Evolutionary conservation across 2,888 invertebrate species (phyloP).

Genomic region (Chrysopilus asiliformis): DNA sequence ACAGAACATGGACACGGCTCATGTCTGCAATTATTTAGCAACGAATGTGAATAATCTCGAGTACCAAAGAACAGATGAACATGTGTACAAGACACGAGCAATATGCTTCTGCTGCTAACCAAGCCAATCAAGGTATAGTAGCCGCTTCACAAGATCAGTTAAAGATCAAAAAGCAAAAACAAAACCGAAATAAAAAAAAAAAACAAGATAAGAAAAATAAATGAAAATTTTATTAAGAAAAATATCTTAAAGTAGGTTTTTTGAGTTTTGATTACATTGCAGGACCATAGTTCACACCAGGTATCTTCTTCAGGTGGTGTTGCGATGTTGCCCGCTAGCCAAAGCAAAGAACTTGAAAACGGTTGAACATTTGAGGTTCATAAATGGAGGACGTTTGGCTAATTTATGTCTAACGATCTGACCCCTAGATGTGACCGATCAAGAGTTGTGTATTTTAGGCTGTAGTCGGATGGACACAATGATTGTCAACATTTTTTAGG

Average conservation of each 20-base stretch:
- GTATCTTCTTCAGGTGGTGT: neutral
- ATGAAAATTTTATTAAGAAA: too few relatives aligned
- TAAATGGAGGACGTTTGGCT: slow-evolving; percentile 3
- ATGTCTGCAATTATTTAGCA: slow-evolving; percentile 8
- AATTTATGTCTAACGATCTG: slow-evolving; percentile 7
- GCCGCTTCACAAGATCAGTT: too few relatives aligned
- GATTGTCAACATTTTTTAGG: too few relatives aligned
- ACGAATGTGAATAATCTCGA: too few relatives aligned
- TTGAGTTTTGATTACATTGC: neutral
- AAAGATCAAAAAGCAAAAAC: too few relatives aligned
- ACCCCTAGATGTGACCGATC: slow-evolving; percentile 6
- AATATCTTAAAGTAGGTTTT: too few relatives aligned
- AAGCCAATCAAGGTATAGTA: too few relatives aligned
- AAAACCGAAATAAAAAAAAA: too few relatives aligned
- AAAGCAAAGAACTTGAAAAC: neutral
- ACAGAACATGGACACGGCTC: slow-evolving; percentile 8
- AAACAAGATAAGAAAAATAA: too few relatives aligned
- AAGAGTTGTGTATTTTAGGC: too few relatives aligned
- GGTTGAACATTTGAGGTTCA: slow-evolving; percentile 7
- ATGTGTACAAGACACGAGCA: neutral
- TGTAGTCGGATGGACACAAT: too few relatives aligned
- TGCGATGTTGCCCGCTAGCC: neutral
- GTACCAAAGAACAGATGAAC: neutral
- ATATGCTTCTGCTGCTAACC: too few relatives aligned
- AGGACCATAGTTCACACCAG: neutral